Evolutionary conservation across 2,797 vertebrate genomes (phyloP).

Genomic region (Phyllotis vaccarum): DNA sequence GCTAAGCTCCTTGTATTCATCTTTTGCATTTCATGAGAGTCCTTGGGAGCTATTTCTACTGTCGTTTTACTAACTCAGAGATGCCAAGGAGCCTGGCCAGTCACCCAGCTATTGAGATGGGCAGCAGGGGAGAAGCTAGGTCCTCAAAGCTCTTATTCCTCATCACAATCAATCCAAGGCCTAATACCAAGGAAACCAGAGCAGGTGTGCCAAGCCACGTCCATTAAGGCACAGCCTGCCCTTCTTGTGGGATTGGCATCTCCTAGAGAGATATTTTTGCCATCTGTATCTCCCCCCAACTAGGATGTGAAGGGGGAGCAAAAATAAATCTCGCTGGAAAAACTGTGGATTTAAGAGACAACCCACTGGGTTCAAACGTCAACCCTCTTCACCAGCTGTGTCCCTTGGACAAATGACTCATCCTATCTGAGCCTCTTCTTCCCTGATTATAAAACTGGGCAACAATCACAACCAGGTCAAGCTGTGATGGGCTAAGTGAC

Average conservation of each 20-base stretch:
- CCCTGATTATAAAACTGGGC: background rate
- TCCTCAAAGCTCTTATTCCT: background rate
- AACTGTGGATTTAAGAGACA: background rate
- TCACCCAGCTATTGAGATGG: background rate
- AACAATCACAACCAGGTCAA: background rate
- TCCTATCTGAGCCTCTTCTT: background rate
- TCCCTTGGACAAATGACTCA: background rate
- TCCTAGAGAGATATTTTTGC: background rate
- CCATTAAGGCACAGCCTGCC: background rate
- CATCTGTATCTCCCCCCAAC: background rate
- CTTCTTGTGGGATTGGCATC: fast-evolving
- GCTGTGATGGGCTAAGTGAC: background rate
- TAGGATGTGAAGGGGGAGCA: fast-evolving
- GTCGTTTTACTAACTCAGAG: background rate
- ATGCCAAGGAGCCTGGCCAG: background rate
- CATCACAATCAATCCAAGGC: fast-evolving
- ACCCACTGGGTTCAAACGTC: fast-evolving
- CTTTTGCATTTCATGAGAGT: background rate
- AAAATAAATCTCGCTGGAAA: background rate
- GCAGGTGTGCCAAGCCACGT: background rate
- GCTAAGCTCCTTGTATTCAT: fast-evolving
- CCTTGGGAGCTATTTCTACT: background rate
- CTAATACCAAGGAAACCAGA: background rate
- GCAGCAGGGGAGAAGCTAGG: background rate
- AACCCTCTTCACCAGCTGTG: background rate